Evolutionary conservation across 2,797 vertebrate species (phyloP), one percentile per base, ranked within the genome.

Genomic region (Agapornis canus): DNA sequence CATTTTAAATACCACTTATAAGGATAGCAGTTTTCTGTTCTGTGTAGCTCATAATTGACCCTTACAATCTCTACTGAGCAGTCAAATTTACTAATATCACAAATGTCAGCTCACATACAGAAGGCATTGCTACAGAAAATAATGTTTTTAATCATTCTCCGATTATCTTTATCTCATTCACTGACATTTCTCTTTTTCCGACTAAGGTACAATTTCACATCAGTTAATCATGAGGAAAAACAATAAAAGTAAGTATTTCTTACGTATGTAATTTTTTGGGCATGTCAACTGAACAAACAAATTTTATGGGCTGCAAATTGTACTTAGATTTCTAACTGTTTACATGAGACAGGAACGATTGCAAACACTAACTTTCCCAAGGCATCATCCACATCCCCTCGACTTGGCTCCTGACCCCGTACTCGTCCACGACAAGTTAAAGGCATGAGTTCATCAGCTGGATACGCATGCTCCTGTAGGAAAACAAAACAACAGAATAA

Each of bases 391-490:
- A 99, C 98, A 5, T 99, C 99, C 37, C 99, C 99, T 87, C 99
- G 98, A 95, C 99, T 99, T 18, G 99, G 99, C 92, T 99, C 99
- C 77, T 99, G 98, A 61, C 99, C 99, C 87, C 99, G 98, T 65
- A 99, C 98, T 93, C 99, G 98, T 82, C 99, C 99, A 94, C 99
- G 98, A 84, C 99, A 99, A 23, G 99, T 99, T 80, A 99, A 98
- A 93, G 99, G 99, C 99, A 99, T 99, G 89, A 99, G 98, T 97
- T 99, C 99, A 88, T 99, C 99, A 25, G 99, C 99, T 95, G 99
- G 99, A 94, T 99, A 99, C 1, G 99, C 99, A 73, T 99, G 99
- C 97, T 99, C 98, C 99, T 99, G 89, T 27, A 39, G 77, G 73
- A 76, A 66, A 89, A 94, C 85, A 91, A 54, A 83, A 45, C 72